Conservation (phyloP, 2,888 invertebrate genomes). For the Empis stercorea region DNA sequence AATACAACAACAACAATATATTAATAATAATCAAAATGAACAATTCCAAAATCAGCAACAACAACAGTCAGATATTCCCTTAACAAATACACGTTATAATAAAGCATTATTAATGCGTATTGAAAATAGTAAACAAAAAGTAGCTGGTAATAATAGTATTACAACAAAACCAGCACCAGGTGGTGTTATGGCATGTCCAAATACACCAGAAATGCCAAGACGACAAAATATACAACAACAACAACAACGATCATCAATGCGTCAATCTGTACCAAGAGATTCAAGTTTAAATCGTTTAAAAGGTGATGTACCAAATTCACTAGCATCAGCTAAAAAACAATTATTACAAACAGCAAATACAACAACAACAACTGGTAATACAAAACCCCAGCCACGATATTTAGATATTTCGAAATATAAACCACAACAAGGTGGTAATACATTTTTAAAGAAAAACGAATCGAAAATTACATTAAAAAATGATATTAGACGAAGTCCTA, state of each 20-base stretch:
- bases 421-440: conserved; percentile 35
- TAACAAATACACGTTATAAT: conserved; percentile 52
- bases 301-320: conserved; percentile 32
- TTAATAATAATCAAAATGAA: conserved; percentile 16
- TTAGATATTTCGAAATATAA: conserved; percentile 51
- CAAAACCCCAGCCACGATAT: conserved; percentile 36
- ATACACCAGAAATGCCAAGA: conserved; percentile 43
- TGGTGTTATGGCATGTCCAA: conserved; percentile 38
- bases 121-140: conserved; percentile 34
- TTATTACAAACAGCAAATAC: conserved; percentile 22
- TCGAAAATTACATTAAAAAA: conserved; percentile 36
- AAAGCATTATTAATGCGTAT: conserved; percentile 55
- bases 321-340: conserved; percentile 35
- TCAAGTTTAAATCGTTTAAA: conserved; percentile 33
- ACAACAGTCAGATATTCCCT: conserved; percentile 19
- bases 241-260: conserved; percentile 15
- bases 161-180: conserved; percentile 13
- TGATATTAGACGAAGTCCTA: conserved; percentile 33
- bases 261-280: conserved; percentile 36
- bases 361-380: conserved; percentile 9
- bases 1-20: conserved; percentile 19
- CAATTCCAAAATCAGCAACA: conserved; percentile 25
- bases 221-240: conserved; percentile 25
- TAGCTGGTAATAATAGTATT: conserved; percentile 16
- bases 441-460: conserved; percentile 43